Evolutionary conservation across 2,888 invertebrate genomes (phyloP), one percentile per base, ranked within the genome.

Genomic region (Tachystola acroxantha): DNA sequence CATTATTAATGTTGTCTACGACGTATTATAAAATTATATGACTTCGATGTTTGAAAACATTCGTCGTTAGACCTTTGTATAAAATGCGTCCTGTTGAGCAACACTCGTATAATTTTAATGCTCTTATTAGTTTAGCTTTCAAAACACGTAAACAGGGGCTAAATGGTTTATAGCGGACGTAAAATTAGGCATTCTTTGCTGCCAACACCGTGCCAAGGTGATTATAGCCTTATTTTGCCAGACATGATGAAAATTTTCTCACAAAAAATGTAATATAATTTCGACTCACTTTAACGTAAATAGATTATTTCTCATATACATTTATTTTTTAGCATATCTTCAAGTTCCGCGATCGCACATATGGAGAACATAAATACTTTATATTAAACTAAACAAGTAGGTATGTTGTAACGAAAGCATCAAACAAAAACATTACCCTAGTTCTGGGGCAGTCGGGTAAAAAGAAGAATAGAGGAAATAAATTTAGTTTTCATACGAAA

Each of bases 21-120:
- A 10, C 44, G 64, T 54, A 66, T 68, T 70, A 74, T 79, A 78
- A 77, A 80, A 72, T 75, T 75, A 72, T 79, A 77, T 56, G 69
- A 68, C 61, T 58, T 59, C 45, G 51, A 59, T 75, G 73, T 78
- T 81, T 75, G 73, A 67, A 77, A 77, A 80, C 70, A 79, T 69
- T 62, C 63, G 65, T 72, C 63, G 68, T 72, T 61, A 71, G 67
- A 57, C 64, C 68, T 71, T 78, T 72, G 68, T 72, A 7, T 5
- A n/a, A 11, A 26, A 53, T 54, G 62, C 63, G 59, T 61, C 63
- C 66, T 60, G 65, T 64, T 49, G 67, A 45, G 67, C 56, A 48
- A 60, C 53, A 62, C 61, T 69, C 66, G 57, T 73, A 72, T 76
- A 75, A 70, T 69, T 73, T 76, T 80, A 76, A 76, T 74, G 55